Conservation (phyloP, 2,113 vertebrate genomes). For the Accipiter virgatus region DNA sequence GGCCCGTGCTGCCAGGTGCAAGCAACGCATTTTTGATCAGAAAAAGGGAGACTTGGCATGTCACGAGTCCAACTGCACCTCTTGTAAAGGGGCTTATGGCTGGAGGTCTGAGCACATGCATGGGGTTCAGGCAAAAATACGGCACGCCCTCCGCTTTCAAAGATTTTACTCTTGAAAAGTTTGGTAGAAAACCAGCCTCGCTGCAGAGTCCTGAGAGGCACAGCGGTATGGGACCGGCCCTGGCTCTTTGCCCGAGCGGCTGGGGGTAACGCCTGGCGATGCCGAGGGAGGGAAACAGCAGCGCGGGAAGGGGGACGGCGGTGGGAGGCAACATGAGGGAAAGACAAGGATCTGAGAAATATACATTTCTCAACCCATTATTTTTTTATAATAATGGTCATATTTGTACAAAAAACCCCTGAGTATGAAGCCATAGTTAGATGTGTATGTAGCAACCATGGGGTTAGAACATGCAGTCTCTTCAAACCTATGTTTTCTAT, state of each 20-base stretch:
- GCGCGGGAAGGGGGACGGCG: fast-evolving
- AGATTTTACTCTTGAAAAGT: background rate
- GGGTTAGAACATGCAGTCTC: background rate
- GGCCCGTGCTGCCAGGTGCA: background rate
- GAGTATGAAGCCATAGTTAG: background rate
- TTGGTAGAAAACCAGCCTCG: background rate
- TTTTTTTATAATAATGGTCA: background rate
- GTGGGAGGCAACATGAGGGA: background rate
- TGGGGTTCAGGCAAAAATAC: background rate
- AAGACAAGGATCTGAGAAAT: background rate
- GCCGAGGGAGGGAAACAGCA: background rate
- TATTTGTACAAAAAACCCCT: background rate
- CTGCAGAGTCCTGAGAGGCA: background rate
- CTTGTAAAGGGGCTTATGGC: background rate
- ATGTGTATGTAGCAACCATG: background rate
- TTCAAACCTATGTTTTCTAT: background rate
- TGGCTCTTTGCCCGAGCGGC: background rate
- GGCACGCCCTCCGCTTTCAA: background rate
- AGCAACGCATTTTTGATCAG: background rate
- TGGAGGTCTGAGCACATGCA: background rate
- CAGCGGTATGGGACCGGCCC: fast-evolving
- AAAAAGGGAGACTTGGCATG: background rate
- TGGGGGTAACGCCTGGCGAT: no score
- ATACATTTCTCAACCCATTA: background rate
- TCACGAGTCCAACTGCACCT: background rate